phyloP scores from a whole-genome alignment of 2,113 vertebrate species.

The Peromyscus californicus region DNA sequence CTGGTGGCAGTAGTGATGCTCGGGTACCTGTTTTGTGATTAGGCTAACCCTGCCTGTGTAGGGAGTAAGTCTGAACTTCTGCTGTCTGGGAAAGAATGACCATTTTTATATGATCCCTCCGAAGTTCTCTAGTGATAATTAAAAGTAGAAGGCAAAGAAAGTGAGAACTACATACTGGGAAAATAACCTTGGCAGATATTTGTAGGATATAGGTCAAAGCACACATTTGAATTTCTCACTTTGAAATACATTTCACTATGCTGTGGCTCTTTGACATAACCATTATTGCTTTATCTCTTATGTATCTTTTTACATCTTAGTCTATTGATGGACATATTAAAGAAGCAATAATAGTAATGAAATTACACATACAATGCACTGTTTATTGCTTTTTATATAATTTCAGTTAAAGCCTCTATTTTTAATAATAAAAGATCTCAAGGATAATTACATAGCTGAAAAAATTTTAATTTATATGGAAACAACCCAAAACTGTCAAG shows the following conservation, averaged over 20 bases:
- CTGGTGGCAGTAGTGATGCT: neutral
- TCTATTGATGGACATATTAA: neutral
- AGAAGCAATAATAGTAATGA: neutral
- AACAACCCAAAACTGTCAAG: neutral
- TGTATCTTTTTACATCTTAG: neutral
- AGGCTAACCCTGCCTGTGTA: too few species aligned
- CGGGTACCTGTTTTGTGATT: neutral
- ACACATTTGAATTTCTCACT: neutral
- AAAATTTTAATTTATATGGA: constrained; percentile 35
- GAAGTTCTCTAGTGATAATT: neutral
- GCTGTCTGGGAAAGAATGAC: neutral
- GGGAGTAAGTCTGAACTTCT: neutral
- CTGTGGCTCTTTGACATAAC: neutral
- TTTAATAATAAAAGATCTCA: neutral
- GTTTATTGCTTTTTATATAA: neutral
- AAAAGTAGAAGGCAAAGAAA: neutral
- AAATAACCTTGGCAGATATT: neutral
- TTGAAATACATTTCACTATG: neutral
- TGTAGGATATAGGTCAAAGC: neutral
- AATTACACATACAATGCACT: neutral
- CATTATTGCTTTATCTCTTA: neutral
- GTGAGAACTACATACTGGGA: neutral
- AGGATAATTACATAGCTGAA: neutral
- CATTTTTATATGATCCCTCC: neutral
- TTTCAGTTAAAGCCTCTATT: neutral